Evolutionary conservation across 2,113 vertebrate genomes (phyloP), one percentile per base, ranked within the genome.

Genomic region (Ochotona curzoniae): DNA sequence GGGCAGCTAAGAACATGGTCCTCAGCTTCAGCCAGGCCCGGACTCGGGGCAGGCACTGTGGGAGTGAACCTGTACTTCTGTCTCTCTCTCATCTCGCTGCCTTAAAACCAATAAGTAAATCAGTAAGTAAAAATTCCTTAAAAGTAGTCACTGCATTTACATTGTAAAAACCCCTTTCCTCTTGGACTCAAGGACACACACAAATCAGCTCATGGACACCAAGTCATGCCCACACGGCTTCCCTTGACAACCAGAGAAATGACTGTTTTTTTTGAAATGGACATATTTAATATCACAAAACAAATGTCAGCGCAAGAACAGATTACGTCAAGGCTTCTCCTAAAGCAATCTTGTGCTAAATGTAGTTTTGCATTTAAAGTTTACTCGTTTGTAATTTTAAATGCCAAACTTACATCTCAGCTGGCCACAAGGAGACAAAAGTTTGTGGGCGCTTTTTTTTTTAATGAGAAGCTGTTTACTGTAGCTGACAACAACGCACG

Each of bases 311-410:
- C 8, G 82, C 76, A 83, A 25, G 66, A 79, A 63, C 44, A 26
- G 51, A 14, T 38, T 93, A 30, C 47, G 67, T 86, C 60, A 73
- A 61, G 47, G 10, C 15, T 85, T 44, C 67, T 63, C 75, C 49
- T 51, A 73, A n/a, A 92, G 70, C 28, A 89, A 89, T 8, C 57
- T 25, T 67, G n/a, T 18, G 44, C 28, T 89, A 92, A 89, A 44
- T 71, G 32, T 20, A 87, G 12, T 74, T 69, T 66, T 60, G 14
- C 28, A n/a, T 1, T 6, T 61, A 32, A 49, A 69, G 30, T 69
- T 54, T 66, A 85, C 80, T 95, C 51, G 49, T 57, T 93, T 18
- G 89, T n/a, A 17, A 66, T 75, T 75, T 81, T 80, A 84, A 80
- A 91, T 71, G 54, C 13, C 67, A 89, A 74, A 25, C 7, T 75